These are phyloP conservation scores for Oryzias sinensis DNA, from an alignment of 2,797 vertebrate species.

Conservation along the genomic window DNA sequence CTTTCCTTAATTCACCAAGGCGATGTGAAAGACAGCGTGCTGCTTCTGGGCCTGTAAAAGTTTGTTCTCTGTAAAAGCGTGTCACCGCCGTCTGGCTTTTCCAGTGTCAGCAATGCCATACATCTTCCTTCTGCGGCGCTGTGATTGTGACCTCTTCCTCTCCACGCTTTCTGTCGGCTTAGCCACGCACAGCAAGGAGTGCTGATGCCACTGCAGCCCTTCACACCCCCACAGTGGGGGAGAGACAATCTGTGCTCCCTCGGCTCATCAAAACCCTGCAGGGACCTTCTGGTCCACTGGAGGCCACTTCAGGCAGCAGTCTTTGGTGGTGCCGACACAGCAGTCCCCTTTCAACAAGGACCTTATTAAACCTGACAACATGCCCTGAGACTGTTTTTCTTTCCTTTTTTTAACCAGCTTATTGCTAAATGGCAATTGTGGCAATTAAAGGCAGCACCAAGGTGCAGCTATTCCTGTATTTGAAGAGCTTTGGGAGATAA, in stretches of 20 bases:
- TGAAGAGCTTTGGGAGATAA: slow-evolving; percentile 43
- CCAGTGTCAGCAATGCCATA: slow-evolving; percentile 8
- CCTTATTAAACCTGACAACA: slow-evolving; percentile 72
- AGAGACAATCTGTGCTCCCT: slow-evolving; percentile 57
- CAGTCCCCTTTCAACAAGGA: slow-evolving; percentile 56
- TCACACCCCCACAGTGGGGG: slow-evolving; percentile 47
- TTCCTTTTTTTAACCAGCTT: slow-evolving; percentile 66
- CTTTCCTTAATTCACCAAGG: slow-evolving; percentile 34
- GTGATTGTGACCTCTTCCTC: slow-evolving; percentile 39
- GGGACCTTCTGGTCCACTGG: slow-evolving; percentile 64
- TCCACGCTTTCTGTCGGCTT: slow-evolving; percentile 37
- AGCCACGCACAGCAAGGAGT: slow-evolving; percentile 50
- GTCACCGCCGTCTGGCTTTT: slow-evolving; percentile 1
- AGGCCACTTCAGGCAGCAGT: slow-evolving; percentile 65
- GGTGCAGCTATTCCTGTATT: slow-evolving; percentile 59
- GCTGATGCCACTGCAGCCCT: slow-evolving; percentile 55
- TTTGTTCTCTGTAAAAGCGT: background rate
- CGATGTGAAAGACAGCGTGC: slow-evolving; percentile 41
- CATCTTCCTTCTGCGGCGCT: slow-evolving; percentile 30
- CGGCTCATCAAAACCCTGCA: slow-evolving; percentile 64
- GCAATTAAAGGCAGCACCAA: slow-evolving; percentile 69
- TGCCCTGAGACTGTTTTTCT: slow-evolving; percentile 59
- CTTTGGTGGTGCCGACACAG: slow-evolving; percentile 73
- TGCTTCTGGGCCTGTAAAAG: slow-evolving; percentile 21
- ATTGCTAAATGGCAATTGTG: slow-evolving; percentile 69